Conservation (phyloP, 2,888 invertebrate genomes). For the Sabatieria punctata region DNA sequence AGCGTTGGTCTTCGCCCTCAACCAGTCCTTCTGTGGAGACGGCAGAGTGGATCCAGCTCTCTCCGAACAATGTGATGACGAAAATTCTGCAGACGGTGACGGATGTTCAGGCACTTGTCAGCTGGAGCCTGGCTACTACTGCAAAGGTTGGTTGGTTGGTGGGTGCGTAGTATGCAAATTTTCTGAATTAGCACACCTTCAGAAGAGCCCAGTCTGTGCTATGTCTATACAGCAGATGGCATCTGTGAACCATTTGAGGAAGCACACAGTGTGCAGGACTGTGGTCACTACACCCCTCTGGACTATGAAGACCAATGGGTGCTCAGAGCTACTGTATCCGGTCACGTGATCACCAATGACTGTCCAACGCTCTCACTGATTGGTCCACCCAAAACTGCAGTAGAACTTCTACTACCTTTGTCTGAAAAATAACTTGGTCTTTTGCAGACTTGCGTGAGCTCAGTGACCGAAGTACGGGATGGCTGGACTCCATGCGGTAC, state of each 20-base stretch:
- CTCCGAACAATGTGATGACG: constrained; percentile 9
- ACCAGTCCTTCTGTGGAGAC: constrained; percentile 7
- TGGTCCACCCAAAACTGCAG: not conserved
- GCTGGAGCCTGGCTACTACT: constrained; percentile 5
- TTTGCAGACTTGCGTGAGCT: not conserved
- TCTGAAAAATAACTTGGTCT: no score
- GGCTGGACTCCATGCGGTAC: constrained; percentile 1
- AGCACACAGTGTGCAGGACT: constrained; percentile 1
- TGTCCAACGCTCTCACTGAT: not conserved
- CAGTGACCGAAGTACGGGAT: not conserved
- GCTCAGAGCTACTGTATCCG: not conserved
- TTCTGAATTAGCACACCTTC: not conserved
- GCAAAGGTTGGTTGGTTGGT: not conserved
- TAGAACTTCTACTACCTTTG: no score
- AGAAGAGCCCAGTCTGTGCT: constrained; percentile 2
- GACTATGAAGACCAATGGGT: not conserved
- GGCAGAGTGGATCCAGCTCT: not conserved
- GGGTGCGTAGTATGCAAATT: not conserved
- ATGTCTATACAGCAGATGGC: constrained; percentile 1
- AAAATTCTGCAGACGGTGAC: constrained; percentile 4
- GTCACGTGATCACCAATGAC: not conserved
- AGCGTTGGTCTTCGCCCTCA: not conserved
- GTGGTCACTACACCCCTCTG: constrained; percentile 5
- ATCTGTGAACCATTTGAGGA: constrained; percentile 4
- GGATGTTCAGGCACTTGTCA: constrained; percentile 8